These are phyloP conservation scores for Meles meles DNA, from an alignment of 2,113 vertebrate genomes.

Conservation along the genomic window DNA sequence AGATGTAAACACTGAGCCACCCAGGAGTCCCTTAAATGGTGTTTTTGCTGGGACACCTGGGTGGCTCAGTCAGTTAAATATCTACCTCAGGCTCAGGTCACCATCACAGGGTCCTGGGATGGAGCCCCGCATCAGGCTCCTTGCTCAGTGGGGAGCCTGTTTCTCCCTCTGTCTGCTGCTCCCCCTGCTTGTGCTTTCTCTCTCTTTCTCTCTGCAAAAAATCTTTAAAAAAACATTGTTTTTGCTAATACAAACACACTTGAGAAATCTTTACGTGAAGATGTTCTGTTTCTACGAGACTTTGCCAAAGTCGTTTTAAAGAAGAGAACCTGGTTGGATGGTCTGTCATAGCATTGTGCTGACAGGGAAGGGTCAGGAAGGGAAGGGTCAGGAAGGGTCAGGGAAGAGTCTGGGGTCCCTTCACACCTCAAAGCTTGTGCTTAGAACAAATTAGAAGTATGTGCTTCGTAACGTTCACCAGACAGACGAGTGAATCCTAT, in stretches of 20 bases:
- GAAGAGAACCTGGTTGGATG: not conserved
- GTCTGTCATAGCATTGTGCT: not conserved
- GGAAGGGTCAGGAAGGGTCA: too few species aligned
- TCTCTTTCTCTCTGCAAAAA: not conserved
- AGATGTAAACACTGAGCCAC: too few species aligned
- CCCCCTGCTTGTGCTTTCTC: too few species aligned
- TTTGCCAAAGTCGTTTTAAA: not conserved
- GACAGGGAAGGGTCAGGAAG: too few species aligned
- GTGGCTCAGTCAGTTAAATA: not conserved
- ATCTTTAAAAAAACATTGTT: not conserved
- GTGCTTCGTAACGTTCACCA: not conserved
- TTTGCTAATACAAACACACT: not conserved
- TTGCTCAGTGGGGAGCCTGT: not conserved
- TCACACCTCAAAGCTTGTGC: not conserved
- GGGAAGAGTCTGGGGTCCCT: not conserved
- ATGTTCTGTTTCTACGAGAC: not conserved
- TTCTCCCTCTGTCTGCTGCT: not conserved
- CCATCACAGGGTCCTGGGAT: not conserved
- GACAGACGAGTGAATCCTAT: not conserved
- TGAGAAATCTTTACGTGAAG: not conserved
- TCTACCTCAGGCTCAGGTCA: not conserved
- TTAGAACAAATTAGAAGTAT: not conserved
- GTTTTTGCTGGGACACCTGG: not conserved
- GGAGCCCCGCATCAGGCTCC: not conserved
- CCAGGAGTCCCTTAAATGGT: not conserved